Evolutionary conservation across 2,888 invertebrate genomes (phyloP).

Genomic region (Chouioia cunea): DNA sequence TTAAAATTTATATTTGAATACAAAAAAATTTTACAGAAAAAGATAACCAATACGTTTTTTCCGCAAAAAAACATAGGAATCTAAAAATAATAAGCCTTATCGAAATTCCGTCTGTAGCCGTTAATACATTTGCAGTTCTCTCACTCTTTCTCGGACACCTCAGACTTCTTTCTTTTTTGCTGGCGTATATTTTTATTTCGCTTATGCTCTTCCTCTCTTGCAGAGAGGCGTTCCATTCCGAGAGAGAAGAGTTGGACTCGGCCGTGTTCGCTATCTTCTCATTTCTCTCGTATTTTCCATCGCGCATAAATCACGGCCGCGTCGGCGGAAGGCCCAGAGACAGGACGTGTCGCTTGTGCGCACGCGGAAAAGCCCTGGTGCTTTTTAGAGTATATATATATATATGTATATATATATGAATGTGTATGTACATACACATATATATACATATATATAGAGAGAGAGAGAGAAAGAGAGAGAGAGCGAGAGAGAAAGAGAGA

Average conservation of each 20-base stretch:
- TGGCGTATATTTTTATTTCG: constrained; percentile 54
- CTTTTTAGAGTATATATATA: too few species aligned
- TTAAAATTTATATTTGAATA: too few species aligned
- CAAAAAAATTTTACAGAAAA: too few species aligned
- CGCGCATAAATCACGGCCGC: constrained; percentile 65
- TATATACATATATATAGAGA: too few species aligned
- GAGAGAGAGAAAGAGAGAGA: constrained; percentile 40
- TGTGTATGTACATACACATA: too few species aligned
- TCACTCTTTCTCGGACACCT: constrained; percentile 25
- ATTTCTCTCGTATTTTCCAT: constrained; percentile 67
- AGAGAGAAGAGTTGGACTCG: constrained; percentile 10
- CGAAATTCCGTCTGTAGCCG: not conserved
- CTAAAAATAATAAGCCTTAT: too few species aligned
- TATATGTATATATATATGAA: too few species aligned
- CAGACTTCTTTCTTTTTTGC: constrained; percentile 45
- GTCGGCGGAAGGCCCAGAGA: constrained; percentile 50
- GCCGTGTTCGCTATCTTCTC: constrained; percentile 53
- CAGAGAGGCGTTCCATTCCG: constrained; percentile 1
- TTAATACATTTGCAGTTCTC: not conserved
- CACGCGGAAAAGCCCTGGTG: constrained; percentile 53
- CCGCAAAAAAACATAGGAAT: too few species aligned
- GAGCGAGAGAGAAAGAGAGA: constrained; percentile 17
- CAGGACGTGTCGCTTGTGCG: constrained; percentile 53
- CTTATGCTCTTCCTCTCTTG: constrained; percentile 43
- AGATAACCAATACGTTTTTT: too few species aligned